phyloP scores from a whole-genome alignment of 1,140 invertebrate genomes.

The Philotrypesis tridentata region DNA sequence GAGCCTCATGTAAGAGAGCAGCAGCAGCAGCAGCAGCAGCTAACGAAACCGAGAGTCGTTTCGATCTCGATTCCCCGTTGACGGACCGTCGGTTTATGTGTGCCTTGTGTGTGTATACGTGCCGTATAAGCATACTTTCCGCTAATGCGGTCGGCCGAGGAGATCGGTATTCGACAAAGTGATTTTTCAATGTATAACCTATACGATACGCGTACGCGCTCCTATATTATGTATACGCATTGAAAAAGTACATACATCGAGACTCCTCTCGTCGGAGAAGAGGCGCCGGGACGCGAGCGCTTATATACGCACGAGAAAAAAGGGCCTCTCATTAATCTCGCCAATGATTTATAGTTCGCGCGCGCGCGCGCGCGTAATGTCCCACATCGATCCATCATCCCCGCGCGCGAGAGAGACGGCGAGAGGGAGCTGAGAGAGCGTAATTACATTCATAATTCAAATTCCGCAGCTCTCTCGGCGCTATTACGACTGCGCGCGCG shows the following conservation, averaged over 20 bases:
- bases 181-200: too few species aligned
- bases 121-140: too few species aligned
- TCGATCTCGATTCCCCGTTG: slow-evolving; percentile 49
- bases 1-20: not conserved
- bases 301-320: not conserved
- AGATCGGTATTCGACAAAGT: too few species aligned
- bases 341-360: slow-evolving; percentile 21
- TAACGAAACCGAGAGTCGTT: slow-evolving; percentile 49
- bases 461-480: not conserved
- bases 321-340: slow-evolving; percentile 25
- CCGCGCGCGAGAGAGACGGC: too few species aligned
- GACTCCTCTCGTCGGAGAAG: too few species aligned
- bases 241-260: too few species aligned
- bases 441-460: slow-evolving; percentile 27
- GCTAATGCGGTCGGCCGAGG: too few species aligned
- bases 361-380: not conserved
- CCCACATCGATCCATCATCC: slow-evolving; percentile 33
- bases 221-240: too few species aligned
- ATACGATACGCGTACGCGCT: too few species aligned
- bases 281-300: too few species aligned
- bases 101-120: not conserved
- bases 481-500: too few species aligned
- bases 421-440: too few species aligned
- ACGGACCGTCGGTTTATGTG: not conserved
- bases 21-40: not conserved